Base-by-base conservation (phyloP, 2,113 vertebrate species). In the Tursiops truncatus region DNA sequence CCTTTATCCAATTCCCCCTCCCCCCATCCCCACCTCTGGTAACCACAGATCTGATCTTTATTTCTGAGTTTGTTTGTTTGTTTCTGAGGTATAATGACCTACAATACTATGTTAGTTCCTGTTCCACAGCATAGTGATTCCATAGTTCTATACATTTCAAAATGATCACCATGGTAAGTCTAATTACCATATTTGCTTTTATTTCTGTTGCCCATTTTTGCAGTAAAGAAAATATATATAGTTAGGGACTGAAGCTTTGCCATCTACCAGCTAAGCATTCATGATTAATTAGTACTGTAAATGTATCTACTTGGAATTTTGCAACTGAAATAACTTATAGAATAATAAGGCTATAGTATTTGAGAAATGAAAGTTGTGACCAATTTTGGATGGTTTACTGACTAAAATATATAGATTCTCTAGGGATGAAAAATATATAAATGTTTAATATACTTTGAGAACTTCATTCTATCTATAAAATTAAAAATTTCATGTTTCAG, bases 371-470 rank as follows among this genome's bases (percentile, higher is more conserved):
- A 89, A 77, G 95, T 73, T 91, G 11, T 33, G 93, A 92, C 33
- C 67, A 79, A 17, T 94, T 87, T 82, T 23, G 67, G 15, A 8
- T 79, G 3, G 53, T 81, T 97, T 96, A 62, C 53, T 91, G 50
- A 71, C 85, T 91, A 83, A 92, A 96, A 96, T 96, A 67, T 91
- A 73, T 94, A 93, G 81, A 11, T 84, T 58, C 92, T 76, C 50
- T 77, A 91, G 77, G 58, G 88, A 82, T 81, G 18, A 89, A 96
- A 95, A 47, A 89, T 84, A 65, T 18, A 53, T 80, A 89, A 95
- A 84, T 95, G 6, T 82, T 93, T 86, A 58, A 79, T 91, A 68
- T 73, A 79, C 36, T 93, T 89, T 53, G 47, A 91, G n/a, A 82
- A 68, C 79, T 80, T 58, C 70, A 56, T 81, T 83, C 31, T 85